Conservation (phyloP, 2,113 vertebrate genomes). For the Heptranchias perlo region DNA sequence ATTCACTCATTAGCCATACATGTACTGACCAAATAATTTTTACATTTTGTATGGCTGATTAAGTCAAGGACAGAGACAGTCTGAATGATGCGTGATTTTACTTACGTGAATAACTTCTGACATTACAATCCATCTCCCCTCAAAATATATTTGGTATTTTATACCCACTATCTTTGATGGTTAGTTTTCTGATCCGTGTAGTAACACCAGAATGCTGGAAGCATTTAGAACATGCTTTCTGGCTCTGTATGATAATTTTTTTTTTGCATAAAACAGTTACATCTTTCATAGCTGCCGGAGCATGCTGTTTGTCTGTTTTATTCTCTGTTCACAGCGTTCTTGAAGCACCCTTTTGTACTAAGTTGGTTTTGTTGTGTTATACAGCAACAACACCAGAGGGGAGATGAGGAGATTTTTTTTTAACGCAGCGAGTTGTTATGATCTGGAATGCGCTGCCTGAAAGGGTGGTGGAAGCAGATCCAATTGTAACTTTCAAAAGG, state of each 20-base stretch:
- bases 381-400: background rate
- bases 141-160: background rate
- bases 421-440: background rate
- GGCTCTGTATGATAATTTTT: background rate
- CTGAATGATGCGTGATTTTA: background rate
- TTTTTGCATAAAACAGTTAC: background rate
- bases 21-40: background rate
- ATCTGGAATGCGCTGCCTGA: background rate
- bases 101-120: background rate
- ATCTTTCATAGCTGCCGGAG: background rate
- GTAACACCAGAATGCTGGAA: background rate
- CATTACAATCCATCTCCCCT: background rate
- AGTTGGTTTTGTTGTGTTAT: background rate
- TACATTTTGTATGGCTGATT: background rate
- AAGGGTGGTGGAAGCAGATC: background rate
- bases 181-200: background rate
- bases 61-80: background rate
- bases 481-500: background rate
- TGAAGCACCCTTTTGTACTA: background rate
- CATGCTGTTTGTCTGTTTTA: background rate
- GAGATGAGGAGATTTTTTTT: background rate
- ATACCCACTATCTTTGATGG: background rate
- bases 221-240: background rate
- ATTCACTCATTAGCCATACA: background rate
- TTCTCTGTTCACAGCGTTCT: background rate